Base-by-base conservation (phyloP, 2,888 invertebrate genomes). In the Heteromyza rotundicornis region DNA sequence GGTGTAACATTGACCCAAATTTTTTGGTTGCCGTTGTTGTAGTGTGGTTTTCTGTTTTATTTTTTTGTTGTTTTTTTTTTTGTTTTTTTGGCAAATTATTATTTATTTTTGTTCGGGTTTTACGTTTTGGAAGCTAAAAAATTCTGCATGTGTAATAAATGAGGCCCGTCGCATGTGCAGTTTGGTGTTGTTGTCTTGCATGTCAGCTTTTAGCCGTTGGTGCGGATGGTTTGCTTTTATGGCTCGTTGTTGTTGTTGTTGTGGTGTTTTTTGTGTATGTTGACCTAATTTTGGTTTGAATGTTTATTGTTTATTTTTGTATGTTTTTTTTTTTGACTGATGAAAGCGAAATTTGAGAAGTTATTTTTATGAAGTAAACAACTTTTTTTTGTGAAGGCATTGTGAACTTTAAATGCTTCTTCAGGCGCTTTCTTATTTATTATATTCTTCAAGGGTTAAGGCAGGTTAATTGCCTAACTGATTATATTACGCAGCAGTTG, bases 1-100 rank as follows among this genome's bases (percentile, higher is more conserved):
- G n/a, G n/a, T n/a, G 40, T 40, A 40, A n/a, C 40, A 40, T 40
- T 40, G 40, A 40, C 40, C 40, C 40, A 40, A 7, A 40, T 40
- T 40, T 40, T 3, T 14, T 3, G 40, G n/a, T 40, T 40, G 3
- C n/a, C n/a, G 40, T 40, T 40, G 5, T 12, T n/a, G 10, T 40
- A 7, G 40, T 40, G 10, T 40, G 40, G 16, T n/a, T 40, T 40
- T n/a, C 7, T 40, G 10, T n/a, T n/a, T 8, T n/a, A 40, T 7
- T 14, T 40, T 40, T 40, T n/a, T 7, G 40, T n/a, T 14, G n/a
- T 3, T 40, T 40, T 3, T 40, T 40, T 14, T 40, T 40, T 7
- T 40, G 3, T 40, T n/a, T 7, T 40, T 40, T 40, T 7, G 40
- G n/a, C n/a, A n/a, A n/a, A n/a, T n/a, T n/a, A n/a, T n/a, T n/a